These are phyloP conservation scores for Drosophila cardini DNA, from an alignment of 1,140 invertebrate genomes.

Conservation along the genomic window DNA sequence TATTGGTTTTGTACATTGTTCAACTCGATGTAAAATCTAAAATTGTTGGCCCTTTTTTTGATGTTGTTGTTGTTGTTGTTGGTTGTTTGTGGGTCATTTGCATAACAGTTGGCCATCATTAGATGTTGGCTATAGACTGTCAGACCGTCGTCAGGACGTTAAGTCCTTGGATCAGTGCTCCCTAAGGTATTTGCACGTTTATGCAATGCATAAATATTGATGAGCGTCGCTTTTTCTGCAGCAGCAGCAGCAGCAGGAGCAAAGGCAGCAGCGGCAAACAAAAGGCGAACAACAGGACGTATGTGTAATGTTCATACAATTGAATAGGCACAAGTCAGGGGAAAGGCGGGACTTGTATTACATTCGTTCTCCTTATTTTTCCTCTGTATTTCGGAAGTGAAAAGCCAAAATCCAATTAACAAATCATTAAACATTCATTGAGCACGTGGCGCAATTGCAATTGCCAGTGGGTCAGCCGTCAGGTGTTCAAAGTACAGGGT, in stretches of 20 bases:
- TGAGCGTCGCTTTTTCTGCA: constrained; percentile 57
- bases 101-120: constrained; percentile 78
- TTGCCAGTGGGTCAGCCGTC: constrained; percentile 57
- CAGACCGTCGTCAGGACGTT: constrained; percentile 70
- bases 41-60: constrained; percentile 36
- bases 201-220: constrained; percentile 79
- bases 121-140: constrained; percentile 55
- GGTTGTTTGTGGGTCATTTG: constrained; percentile 47
- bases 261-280: constrained; percentile 2
- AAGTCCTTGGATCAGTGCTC: constrained; percentile 57
- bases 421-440: constrained; percentile 84
- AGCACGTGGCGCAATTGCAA: constrained; percentile 80
- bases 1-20: neutral
- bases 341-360: constrained; percentile 4
- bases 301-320: constrained; percentile 55
- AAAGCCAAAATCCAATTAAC: constrained; percentile 83
- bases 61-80: no score
- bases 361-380: constrained; percentile 7
- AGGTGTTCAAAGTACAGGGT: constrained; percentile 22
- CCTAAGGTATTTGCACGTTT: constrained; percentile 75
- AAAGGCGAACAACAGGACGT: constrained; percentile 39
- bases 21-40: neutral
- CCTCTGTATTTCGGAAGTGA: constrained; percentile 25
- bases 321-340: constrained; percentile 55
- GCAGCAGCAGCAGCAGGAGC: neutral